Base-by-base conservation (phyloP, 2,888 invertebrate genomes). In the Muschampia plurimacula region DNA sequence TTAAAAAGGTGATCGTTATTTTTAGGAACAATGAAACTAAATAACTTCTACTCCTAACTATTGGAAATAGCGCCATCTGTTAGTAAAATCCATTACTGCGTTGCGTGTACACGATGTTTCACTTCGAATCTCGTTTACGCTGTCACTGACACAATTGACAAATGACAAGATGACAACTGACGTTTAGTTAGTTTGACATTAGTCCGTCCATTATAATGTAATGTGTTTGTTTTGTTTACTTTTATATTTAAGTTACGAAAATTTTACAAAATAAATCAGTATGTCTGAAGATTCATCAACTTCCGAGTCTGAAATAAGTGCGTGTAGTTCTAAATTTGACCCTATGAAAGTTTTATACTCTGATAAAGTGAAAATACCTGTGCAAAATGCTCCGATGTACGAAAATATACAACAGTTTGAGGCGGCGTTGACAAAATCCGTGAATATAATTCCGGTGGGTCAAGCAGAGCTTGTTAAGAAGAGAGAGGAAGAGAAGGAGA, bases 291-390 rank as follows among this genome's bases (percentile, higher is more conserved):
- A 88, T 81, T 88, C 91, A 15, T 88, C 91, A 15, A 67, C 36
- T 2, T 91, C 93, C 10, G 93, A 93, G 57, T 89, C 92, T 2
- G 93, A 93, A 85, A 81, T 89, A 2, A 88, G 86, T 83, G 87
- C 88, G 0, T 87, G 88, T 76, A 91, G 93, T 80, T 87, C 89
- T 32, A 89, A 90, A 66, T 98, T 97, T 79, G 95, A 97, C 89
- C 96, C 97, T 0, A 55, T 97, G 2, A 96, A 96, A 83, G 97
- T 96, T 0, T 88, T 98, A 13, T 96, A 96, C 78, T 95, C 96
- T 0, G 77, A 92, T 0, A 95, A 95, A 78, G 81, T 95, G 0
- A 89, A 89, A 72, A 80, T 96, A 15, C 96, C 96, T 0, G 89
- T 94, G 4, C 84, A 94, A 22, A 90, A 93, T 74, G 96, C 97